Evolutionary conservation across 2,113 vertebrate species (phyloP).

Genomic region (Glaucomys volans): DNA sequence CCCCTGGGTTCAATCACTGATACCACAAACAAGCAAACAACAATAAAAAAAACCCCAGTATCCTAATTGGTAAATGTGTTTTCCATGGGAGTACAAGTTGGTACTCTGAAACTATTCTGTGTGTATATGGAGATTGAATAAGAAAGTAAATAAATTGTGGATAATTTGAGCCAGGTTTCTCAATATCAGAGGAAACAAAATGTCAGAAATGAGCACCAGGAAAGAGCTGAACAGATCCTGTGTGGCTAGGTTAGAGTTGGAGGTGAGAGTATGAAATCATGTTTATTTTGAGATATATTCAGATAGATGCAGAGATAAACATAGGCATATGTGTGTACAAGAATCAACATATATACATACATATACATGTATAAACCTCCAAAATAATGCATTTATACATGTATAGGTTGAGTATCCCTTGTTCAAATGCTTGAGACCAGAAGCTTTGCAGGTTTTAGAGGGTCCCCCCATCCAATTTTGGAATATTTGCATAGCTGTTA

Average conservation of each 20-base stretch:
- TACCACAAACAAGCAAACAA: no score
- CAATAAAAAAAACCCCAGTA: no score
- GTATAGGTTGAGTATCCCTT: neutral
- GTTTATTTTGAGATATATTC: neutral
- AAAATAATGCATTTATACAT: neutral
- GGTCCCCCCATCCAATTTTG: neutral
- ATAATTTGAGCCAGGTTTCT: neutral
- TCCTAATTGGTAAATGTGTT: neutral
- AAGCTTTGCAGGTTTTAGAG: neutral
- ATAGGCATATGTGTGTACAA: neutral
- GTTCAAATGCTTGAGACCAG: neutral
- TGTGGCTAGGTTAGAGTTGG: neutral
- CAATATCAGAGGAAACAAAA: neutral
- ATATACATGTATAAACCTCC: neutral
- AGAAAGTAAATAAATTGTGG: neutral
- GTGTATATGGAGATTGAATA: neutral
- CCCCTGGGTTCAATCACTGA: no score
- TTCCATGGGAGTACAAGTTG: neutral
- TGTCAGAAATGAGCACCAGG: neutral
- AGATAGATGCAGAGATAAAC: neutral
- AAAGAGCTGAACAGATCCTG: neutral
- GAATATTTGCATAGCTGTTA: neutral
- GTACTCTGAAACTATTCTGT: neutral
- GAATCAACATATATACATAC: neutral
- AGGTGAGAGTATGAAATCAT: neutral